Conservation (phyloP, 2,888 invertebrate genomes). For the Acanthopleura granulata region DNA sequence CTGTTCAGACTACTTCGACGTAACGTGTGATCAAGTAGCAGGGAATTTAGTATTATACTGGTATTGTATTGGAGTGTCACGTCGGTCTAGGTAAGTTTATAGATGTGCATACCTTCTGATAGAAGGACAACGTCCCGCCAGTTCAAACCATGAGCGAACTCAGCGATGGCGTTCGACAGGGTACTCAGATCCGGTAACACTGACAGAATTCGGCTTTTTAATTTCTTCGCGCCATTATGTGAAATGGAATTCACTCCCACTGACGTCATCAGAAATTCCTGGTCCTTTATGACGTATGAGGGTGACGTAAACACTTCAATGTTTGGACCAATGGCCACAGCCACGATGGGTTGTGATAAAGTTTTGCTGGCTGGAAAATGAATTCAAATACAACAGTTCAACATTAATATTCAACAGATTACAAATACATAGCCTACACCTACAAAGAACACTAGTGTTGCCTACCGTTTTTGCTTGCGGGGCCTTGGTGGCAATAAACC, state of each 20-base stretch:
- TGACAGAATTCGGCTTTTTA: conserved; percentile 44
- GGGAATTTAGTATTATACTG: too few species aligned
- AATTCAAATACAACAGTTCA: too few species aligned
- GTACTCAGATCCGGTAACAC: conserved; percentile 52
- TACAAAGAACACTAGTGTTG: too few species aligned
- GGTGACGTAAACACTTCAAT: conserved; percentile 60
- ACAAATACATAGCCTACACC: too few species aligned
- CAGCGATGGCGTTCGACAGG: conserved; percentile 48
- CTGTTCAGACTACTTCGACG: too few species aligned
- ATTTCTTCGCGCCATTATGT: conserved; percentile 37
- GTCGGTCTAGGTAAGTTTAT: not conserved
- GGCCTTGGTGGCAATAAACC: too few species aligned
- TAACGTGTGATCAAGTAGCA: too few species aligned
- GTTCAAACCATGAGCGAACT: conserved; percentile 39
- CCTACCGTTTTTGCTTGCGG: too few species aligned
- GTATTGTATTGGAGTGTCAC: too few species aligned
- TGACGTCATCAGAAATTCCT: conserved; percentile 54
- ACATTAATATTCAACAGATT: too few species aligned
- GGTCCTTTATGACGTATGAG: conserved; percentile 55
- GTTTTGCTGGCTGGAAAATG: too few species aligned
- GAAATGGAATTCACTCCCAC: conserved; percentile 28
- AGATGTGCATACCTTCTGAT: conserved; percentile 49
- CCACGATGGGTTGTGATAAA: conserved; percentile 25
- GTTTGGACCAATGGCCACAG: conserved; percentile 57
- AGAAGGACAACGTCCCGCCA: conserved; percentile 57